phyloP scores from a whole-genome alignment of 2,113 vertebrate species.

The Noturus placidus region DNA sequence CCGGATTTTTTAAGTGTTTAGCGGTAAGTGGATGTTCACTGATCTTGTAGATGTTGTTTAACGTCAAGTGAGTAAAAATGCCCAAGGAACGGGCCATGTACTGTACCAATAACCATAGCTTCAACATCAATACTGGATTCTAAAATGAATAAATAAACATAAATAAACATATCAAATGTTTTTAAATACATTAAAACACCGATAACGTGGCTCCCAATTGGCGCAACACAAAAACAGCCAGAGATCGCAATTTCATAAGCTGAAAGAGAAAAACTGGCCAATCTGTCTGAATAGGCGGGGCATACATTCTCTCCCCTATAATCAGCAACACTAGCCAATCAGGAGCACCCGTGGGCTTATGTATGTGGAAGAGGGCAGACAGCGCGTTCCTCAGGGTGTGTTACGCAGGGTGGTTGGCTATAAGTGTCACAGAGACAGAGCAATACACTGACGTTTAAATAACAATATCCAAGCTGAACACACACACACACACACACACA shows the following conservation, averaged over 20 bases:
- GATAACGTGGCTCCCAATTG: neutral
- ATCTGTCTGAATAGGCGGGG: neutral
- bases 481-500: slow-evolving; percentile 4
- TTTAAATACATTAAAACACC: neutral
- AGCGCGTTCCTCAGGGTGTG: neutral
- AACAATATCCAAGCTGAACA: neutral
- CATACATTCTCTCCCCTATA: no score
- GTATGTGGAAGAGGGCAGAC: neutral
- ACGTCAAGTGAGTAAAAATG: neutral
- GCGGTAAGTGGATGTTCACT: neutral
- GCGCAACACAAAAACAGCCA: neutral
- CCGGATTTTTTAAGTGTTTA: neutral
- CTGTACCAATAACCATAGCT: neutral
- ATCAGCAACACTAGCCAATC: neutral
- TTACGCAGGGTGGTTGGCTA: neutral
- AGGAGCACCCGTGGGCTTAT: neutral
- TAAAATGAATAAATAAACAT: neutral
- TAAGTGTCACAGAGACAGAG: neutral
- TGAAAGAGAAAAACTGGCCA: neutral
- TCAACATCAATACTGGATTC: neutral
- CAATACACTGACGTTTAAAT: neutral
- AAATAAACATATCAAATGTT: neutral
- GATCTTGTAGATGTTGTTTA: neutral
- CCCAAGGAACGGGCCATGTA: no score
- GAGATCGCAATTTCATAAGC: neutral